Conservation (phyloP, 2,797 vertebrate species). For the Erpetoichthys calabaricus region DNA sequence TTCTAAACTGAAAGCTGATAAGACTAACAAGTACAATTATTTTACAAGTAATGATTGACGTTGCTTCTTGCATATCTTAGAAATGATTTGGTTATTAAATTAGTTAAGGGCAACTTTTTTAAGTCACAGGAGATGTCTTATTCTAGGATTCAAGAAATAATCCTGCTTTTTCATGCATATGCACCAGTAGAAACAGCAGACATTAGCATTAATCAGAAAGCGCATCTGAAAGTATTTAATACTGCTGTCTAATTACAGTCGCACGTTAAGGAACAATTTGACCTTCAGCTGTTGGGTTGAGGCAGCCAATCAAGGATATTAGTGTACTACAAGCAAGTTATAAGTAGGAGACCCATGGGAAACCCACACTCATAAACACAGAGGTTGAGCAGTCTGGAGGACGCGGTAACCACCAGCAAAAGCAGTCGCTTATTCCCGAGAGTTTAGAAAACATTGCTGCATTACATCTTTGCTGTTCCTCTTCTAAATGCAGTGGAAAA, state of each 20-base stretch:
- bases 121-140: no score
- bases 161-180: no score
- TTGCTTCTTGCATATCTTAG: not conserved
- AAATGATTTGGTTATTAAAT: not conserved
- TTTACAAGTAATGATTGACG: not conserved
- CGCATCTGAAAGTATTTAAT: conserved; percentile 58
- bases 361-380: conserved; percentile 59
- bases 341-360: conserved; percentile 69
- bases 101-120: no score
- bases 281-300: conserved; percentile 76
- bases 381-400: conserved; percentile 52
- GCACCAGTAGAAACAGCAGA: conserved; percentile 26
- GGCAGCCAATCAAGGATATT: conserved; percentile 75
- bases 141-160: no score
- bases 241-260: conserved; percentile 65
- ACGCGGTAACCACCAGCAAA: conserved; percentile 45
- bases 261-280: conserved; percentile 75
- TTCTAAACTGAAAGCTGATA: not conserved
- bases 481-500: no score
- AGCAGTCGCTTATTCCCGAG: conserved; percentile 14
- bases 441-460: conserved; percentile 31
- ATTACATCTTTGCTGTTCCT: conserved; percentile 23
- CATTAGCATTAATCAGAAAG: conserved; percentile 28
- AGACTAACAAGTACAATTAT: not conserved
- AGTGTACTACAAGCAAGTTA: conserved; percentile 62